A percentile compares a stretch with the other conserved stretches of the same genome.
Evolutionary conservation across 2,888 invertebrate species (phyloP).

Genomic region (Zaprionus bogoriensis): DNA sequence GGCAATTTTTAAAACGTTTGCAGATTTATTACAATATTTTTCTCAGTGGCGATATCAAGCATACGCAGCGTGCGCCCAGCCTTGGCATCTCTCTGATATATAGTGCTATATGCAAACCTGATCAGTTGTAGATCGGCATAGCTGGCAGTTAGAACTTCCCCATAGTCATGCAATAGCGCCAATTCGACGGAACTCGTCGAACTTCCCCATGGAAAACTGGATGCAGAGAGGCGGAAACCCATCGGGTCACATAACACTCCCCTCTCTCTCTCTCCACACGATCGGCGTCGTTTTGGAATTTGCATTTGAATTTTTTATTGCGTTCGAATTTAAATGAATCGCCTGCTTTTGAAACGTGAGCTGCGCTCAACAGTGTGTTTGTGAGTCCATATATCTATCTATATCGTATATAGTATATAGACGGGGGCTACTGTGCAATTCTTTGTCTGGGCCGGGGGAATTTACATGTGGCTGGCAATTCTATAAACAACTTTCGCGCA

Average conservation of each 20-base stretch:
- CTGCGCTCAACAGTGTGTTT: constrained; percentile 18
- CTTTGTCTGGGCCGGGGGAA: constrained; percentile 27
- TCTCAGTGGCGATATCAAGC: too few relatives aligned
- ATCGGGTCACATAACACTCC: not conserved
- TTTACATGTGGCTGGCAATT: constrained; percentile 56
- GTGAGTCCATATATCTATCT: not conserved
- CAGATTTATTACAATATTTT: too few relatives aligned
- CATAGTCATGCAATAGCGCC: not conserved
- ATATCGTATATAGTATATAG: not conserved
- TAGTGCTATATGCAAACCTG: not conserved
- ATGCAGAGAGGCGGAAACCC: not conserved
- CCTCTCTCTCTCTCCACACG: not conserved
- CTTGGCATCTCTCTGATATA: too few relatives aligned
- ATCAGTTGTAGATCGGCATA: not conserved
- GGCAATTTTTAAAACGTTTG: too few relatives aligned
- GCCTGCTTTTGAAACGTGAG: constrained; percentile 47
- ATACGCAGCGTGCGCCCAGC: too few relatives aligned
- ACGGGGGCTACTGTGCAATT: constrained; percentile 1
- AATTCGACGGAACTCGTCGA: not conserved
- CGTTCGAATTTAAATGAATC: constrained; percentile 39
- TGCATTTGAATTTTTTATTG: constrained; percentile 43
- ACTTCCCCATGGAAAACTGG: constrained; percentile 1
- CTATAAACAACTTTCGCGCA: constrained; percentile 60
- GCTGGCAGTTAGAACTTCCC: not conserved
- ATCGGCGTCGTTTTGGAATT: constrained; percentile 14